Conservation (phyloP, 2,888 invertebrate species). For the Nasonovia ribisnigri region DNA sequence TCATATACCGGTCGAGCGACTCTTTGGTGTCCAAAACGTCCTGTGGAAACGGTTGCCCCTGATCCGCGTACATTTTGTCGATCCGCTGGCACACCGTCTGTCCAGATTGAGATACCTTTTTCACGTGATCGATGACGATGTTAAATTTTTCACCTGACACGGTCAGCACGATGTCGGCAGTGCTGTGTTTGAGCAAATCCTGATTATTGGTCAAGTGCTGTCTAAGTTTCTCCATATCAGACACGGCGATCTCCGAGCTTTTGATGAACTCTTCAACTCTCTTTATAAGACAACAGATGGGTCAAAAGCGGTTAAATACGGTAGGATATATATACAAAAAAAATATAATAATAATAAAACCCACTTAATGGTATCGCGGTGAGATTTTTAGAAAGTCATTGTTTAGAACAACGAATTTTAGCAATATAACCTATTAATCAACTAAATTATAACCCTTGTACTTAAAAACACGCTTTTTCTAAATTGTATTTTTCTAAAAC, state of each 20-base stretch:
- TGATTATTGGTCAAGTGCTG: slow-evolving; percentile 72
- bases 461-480: not conserved
- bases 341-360: too few relatives aligned
- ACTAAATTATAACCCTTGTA: not conserved
- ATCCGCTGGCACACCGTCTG: slow-evolving; percentile 44
- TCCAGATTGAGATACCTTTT: slow-evolving; percentile 46
- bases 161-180: slow-evolving; percentile 74
- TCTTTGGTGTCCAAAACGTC: slow-evolving; percentile 76
- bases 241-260: slow-evolving; percentile 75
- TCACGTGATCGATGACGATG: slow-evolving; percentile 65
- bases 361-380: too few relatives aligned
- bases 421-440: not conserved
- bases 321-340: too few relatives aligned
- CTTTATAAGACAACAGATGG: slow-evolving; percentile 70
- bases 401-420: not conserved
- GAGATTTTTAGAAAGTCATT: not conserved
- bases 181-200: slow-evolving; percentile 73
- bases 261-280: slow-evolving; percentile 78
- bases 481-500: not conserved
- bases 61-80: slow-evolving; percentile 53
- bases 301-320: not conserved
- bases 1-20: slow-evolving; percentile 74
- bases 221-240: slow-evolving; percentile 76
- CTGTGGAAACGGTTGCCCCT: slow-evolving; percentile 70
- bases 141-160: slow-evolving; percentile 72